phyloP scores from a whole-genome alignment of 2,113 vertebrate genomes.

The Platichthys stellatus region DNA sequence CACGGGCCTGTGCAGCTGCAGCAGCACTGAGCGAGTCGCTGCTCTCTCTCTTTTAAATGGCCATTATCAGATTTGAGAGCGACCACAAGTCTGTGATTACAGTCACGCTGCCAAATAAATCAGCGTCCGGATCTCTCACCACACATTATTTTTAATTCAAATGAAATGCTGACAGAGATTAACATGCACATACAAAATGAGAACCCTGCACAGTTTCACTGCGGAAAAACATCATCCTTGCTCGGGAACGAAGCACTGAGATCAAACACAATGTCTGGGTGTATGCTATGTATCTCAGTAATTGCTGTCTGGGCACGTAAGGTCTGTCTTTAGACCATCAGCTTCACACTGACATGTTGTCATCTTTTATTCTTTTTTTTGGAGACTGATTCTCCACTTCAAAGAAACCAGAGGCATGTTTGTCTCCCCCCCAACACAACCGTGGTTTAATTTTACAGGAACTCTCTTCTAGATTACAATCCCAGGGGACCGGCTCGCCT shows the following conservation, averaged over 20 bases:
- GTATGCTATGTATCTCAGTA: constrained; percentile 71
- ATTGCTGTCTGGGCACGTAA: constrained; percentile 78
- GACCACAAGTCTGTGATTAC: constrained; percentile 76
- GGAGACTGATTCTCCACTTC: constrained; percentile 72
- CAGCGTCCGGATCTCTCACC: constrained; percentile 57
- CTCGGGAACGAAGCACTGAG: constrained; percentile 52
- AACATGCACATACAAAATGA: constrained; percentile 35
- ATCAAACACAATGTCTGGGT: constrained; percentile 76
- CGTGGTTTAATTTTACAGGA: constrained; percentile 80
- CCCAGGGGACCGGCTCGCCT: constrained; percentile 65
- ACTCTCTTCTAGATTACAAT: constrained; percentile 74
- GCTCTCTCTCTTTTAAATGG: constrained; percentile 67
- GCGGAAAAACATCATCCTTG: constrained; percentile 59
- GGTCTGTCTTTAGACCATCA: constrained; percentile 75
- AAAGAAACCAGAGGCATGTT: constrained; percentile 72
- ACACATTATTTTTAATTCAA: constrained; percentile 73
- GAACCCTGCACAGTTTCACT: constrained; percentile 49
- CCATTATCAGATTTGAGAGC: constrained; percentile 77
- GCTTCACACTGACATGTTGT: constrained; percentile 73
- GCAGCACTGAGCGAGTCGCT: constrained; percentile 53
- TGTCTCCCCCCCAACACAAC: constrained; percentile 32
- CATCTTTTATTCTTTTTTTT: constrained; percentile 79
- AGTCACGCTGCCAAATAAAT: constrained; percentile 67
- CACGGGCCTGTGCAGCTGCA: constrained; percentile 22
- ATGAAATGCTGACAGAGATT: constrained; percentile 64